Base-by-base conservation (phyloP, 2,797 vertebrate species). In the Numenius phaeopus region DNA sequence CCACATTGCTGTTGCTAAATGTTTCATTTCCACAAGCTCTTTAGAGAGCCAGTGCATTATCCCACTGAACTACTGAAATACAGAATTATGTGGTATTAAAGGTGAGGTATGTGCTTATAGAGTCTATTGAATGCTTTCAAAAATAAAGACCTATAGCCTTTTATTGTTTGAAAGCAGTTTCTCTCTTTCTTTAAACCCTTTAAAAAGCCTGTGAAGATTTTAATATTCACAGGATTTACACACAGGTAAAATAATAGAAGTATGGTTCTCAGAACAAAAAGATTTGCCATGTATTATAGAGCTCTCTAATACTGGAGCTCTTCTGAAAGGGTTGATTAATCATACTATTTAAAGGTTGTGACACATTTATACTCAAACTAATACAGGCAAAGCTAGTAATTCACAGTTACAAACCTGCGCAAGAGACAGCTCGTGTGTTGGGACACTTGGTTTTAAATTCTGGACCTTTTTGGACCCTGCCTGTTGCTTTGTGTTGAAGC, bases 251-350 rank as follows among this genome's bases (percentile, higher is more conserved):
- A 87, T 87, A 96, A 96, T 13, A 83, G 59, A 92, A 64, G n/a
- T 23, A 61, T 32, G 15, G 21, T 84, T 92, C 70, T 85, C 61
- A 70, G 73, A 92, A 94, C 52, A 94, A 90, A 92, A 96, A 85
- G 11, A 92, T 82, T 92, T 96, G n/a, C 52, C 21, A 10, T 11
- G 49, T 67, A 89, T 90, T 95, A 80, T 7, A 69, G 46, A 94
- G 71, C 34, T 64, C 55, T 87, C 3, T 5, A 83, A 73, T 75
- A 50, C 61, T 52, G 40, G 26, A 94, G 14, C 27, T 83, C 14
- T 83, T 89, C 49, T 87, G 75, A 95, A 94, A 81, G 76, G 42
- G n/a, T 83, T 96, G 90, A 96, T 96, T 96, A 92, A 97, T 95
- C 90, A 83, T 34, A 76, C 54, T 91, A 0, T 86, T 96, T 92